Conservation (phyloP, 2,113 vertebrate species). For the Ictalurus punctatus region DNA sequence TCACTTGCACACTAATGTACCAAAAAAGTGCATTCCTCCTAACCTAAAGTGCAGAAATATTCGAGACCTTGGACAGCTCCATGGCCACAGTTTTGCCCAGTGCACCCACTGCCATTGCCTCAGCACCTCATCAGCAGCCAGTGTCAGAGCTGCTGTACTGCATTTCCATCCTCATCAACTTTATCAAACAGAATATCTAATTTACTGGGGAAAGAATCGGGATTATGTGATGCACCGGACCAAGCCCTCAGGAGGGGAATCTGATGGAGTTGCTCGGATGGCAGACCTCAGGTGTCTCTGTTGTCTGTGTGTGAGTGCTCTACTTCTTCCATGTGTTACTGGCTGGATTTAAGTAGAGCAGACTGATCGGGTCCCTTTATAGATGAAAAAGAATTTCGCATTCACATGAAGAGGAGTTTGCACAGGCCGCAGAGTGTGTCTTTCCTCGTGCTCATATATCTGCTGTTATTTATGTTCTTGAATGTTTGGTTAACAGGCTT, state of each 20-base stretch:
- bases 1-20: background rate
- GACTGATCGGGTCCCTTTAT: background rate
- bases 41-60: background rate
- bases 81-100: background rate
- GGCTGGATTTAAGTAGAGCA: background rate
- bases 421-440: background rate
- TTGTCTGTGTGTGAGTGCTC: conserved; percentile 7
- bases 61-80: conserved; percentile 14
- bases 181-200: conserved; percentile 46
- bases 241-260: conserved; percentile 20
- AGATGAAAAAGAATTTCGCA: background rate
- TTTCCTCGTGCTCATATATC: conserved; percentile 6
- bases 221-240: conserved; percentile 32
- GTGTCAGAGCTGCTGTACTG: conserved; percentile 16
- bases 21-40: background rate
- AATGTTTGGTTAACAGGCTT: conserved; percentile 20
- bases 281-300: conserved; percentile 11
- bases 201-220: conserved; percentile 6
- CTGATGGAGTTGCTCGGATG: conserved; percentile 5
- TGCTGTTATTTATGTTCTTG: conserved; percentile 7
- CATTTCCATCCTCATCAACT: conserved; percentile 31
- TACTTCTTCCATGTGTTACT: conserved; percentile 9
- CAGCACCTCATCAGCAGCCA: conserved; percentile 21
- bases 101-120: conserved; percentile 28
- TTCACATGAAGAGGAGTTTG: conserved; percentile 13